Conservation (phyloP, 2,797 vertebrate genomes). For the Leptodactylus fallax region DNA sequence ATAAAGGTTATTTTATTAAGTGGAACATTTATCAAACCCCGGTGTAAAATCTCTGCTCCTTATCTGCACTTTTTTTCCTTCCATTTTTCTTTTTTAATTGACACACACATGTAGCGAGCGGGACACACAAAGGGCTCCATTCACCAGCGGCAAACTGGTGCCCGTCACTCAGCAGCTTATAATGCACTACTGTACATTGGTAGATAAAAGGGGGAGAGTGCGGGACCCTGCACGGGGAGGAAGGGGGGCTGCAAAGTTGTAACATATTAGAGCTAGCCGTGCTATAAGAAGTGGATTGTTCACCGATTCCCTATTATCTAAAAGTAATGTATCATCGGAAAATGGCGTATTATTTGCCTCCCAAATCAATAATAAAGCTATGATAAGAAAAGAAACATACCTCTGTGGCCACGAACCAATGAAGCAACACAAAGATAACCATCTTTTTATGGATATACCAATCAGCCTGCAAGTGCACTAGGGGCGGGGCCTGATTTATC, state of each 20-base stretch:
- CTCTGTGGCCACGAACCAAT: too few species aligned
- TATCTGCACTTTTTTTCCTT: slow-evolving; percentile 33
- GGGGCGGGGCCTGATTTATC: too few species aligned
- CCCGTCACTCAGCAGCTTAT: slow-evolving; percentile 30
- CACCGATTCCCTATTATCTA: not conserved
- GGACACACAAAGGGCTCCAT: slow-evolving; percentile 27
- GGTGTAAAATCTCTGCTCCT: slow-evolving; percentile 9
- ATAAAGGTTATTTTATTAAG: slow-evolving; percentile 42
- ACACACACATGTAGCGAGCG: not conserved
- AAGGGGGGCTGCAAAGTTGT: not conserved
- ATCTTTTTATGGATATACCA: too few species aligned
- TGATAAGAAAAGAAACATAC: too few species aligned
- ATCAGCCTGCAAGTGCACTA: too few species aligned
- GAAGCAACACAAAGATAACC: too few species aligned
- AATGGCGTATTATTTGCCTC: too few species aligned
- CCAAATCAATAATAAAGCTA: too few species aligned
- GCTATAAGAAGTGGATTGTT: not conserved
- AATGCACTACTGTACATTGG: slow-evolving; percentile 36
- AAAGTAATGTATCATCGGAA: too few species aligned
- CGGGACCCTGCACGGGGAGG: not conserved
- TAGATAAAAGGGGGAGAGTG: not conserved
- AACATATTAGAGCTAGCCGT: not conserved
- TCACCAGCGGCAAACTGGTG: slow-evolving; percentile 26
- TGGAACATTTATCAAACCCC: slow-evolving; percentile 44
- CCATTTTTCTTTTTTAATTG: slow-evolving; percentile 41